Conservation (phyloP, 2,797 vertebrate genomes). For the Gephyroberyx darwinii region DNA sequence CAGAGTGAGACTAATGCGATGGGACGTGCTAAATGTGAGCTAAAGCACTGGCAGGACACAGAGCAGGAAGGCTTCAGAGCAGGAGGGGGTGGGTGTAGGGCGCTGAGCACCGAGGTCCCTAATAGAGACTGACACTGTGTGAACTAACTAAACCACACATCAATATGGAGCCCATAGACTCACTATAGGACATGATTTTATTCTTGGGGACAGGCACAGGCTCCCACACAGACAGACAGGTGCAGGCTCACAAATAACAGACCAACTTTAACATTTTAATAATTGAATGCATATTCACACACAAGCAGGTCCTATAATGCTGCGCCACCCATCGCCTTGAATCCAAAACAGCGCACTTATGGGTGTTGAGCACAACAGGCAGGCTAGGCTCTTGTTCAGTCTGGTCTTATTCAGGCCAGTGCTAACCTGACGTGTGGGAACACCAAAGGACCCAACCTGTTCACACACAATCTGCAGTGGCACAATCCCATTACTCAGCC, state of each 20-base stretch:
- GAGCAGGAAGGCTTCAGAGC: conserved; percentile 70
- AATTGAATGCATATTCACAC: background rate
- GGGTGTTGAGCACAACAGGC: conserved; percentile 47
- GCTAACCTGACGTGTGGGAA: conserved; percentile 71
- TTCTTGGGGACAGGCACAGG: conserved; percentile 37
- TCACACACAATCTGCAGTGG: conserved; percentile 77
- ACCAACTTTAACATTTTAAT: conserved; percentile 6
- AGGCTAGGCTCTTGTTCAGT: conserved; percentile 40
- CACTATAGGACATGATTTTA: conserved; percentile 53
- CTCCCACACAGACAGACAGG: conserved; percentile 28
- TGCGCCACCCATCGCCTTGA: background rate
- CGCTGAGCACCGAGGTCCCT: conserved; percentile 57
- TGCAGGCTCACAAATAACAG: conserved; percentile 6
- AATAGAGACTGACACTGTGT: conserved; percentile 75
- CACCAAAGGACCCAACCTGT: conserved; percentile 77
- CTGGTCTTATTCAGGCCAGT: conserved; percentile 54
- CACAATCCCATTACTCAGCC: conserved; percentile 81
- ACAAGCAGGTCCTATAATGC: background rate
- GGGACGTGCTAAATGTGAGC: conserved; percentile 78
- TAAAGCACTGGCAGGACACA: conserved; percentile 71
- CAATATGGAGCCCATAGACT: conserved; percentile 62
- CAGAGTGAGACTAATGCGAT: conserved; percentile 76
- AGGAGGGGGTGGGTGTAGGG: conserved; percentile 19
- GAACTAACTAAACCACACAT: conserved; percentile 75
- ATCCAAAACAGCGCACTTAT: conserved; percentile 16